These are phyloP conservation scores for Andrena praecox DNA, from an alignment of 2,888 invertebrate species.

Conservation along the genomic window DNA sequence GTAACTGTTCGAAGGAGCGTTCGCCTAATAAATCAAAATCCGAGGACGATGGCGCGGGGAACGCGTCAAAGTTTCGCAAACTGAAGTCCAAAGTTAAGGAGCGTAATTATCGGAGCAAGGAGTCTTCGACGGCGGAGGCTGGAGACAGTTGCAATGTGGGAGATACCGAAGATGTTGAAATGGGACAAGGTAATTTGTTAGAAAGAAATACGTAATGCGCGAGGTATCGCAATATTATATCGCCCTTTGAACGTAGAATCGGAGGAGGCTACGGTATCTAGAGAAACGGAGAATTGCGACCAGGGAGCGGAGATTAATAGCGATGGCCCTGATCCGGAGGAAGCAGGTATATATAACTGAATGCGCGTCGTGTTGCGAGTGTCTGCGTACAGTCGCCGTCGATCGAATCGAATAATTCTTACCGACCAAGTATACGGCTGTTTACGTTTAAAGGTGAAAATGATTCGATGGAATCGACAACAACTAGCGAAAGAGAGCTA, in stretches of 20 bases:
- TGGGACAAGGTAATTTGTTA: slow-evolving; percentile 46
- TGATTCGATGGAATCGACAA: too few relatives aligned
- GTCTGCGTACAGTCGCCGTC: too few relatives aligned
- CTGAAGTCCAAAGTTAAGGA: slow-evolving; percentile 74
- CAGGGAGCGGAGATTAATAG: neutral
- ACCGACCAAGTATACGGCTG: neutral
- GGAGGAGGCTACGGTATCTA: slow-evolving; percentile 9
- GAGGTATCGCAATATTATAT: slow-evolving; percentile 4
- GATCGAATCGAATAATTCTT: too few relatives aligned
- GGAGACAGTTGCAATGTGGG: slow-evolving; percentile 61
- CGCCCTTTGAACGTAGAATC: slow-evolving; percentile 21
- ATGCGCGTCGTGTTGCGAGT: too few relatives aligned
- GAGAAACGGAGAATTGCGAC: slow-evolving; percentile 5
- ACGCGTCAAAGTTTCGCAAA: slow-evolving; percentile 69
- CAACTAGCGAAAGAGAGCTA: slow-evolving; percentile 22
- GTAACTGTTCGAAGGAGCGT: slow-evolving; percentile 72
- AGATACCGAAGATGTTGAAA: slow-evolving; percentile 28
- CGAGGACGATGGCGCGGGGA: slow-evolving; percentile 32
- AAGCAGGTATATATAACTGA: slow-evolving; percentile 37
- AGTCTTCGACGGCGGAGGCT: slow-evolving; percentile 55
- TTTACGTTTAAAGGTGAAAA: slow-evolving; percentile 46
- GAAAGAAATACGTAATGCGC: neutral
- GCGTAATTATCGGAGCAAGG: slow-evolving; percentile 77
- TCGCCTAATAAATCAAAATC: slow-evolving; percentile 28
- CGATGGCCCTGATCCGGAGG: slow-evolving; percentile 17